Conservation (phyloP, 2,888 invertebrate species). For the Pheosia gnoma region DNA sequence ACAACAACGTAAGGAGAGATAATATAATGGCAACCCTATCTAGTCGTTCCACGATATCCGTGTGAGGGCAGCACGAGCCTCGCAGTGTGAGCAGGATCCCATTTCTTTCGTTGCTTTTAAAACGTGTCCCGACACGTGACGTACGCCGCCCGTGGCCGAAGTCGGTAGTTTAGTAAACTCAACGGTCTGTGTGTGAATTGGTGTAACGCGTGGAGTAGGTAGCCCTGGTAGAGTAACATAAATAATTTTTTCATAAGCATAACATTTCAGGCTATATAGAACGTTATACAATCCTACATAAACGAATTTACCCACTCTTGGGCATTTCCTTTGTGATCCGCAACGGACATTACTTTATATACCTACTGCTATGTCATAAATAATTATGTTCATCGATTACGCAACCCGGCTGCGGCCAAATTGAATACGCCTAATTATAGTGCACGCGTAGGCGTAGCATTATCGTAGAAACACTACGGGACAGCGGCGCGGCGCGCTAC, state of each 20-base stretch:
- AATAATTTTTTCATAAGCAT: too few species aligned
- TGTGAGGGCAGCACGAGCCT: constrained; percentile 22
- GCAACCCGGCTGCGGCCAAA: not conserved
- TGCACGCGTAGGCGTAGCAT: constrained; percentile 27
- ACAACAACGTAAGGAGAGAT: too few species aligned
- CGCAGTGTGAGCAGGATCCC: constrained; percentile 21
- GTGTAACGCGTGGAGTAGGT: too few species aligned
- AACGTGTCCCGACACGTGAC: constrained; percentile 23
- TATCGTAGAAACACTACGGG: constrained; percentile 31
- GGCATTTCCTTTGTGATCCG: not conserved
- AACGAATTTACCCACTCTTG: too few species aligned
- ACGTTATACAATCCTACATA: too few species aligned
- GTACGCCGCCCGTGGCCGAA: constrained; percentile 3
- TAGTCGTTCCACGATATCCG: constrained; percentile 6
- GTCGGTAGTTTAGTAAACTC: not conserved
- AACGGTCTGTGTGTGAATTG: too few species aligned
- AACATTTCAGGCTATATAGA: too few species aligned
- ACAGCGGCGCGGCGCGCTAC: constrained; percentile 15
- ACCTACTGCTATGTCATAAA: not conserved
- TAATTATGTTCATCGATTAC: not conserved
- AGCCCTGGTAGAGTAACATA: too few species aligned
- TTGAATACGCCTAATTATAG: not conserved
- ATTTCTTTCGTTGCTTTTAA: constrained; percentile 13
- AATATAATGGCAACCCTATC: not conserved
- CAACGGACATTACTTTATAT: not conserved